Conservation (phyloP, 2,888 invertebrate species). For the Elegia similella region DNA sequence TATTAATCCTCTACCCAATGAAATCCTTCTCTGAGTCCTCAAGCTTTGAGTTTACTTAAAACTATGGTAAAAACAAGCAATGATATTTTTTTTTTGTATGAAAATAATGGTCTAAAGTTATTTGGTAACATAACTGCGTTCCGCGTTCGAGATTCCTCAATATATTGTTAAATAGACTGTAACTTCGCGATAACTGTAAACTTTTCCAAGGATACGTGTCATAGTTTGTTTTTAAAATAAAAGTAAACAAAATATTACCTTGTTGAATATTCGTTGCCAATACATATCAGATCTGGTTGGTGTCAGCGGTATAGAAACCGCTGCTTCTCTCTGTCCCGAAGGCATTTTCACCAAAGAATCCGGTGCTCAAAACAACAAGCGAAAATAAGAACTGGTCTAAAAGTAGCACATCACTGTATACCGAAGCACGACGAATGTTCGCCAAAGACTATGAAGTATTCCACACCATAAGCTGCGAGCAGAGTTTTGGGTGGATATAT, state of each 20-base stretch:
- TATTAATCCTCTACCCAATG: too few species aligned
- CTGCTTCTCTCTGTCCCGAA: conserved; percentile 57
- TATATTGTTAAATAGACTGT: background rate
- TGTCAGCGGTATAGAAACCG: conserved; percentile 67
- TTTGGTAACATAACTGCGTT: too few species aligned
- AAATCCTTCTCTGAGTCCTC: too few species aligned
- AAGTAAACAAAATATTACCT: conserved; percentile 52
- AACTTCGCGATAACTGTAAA: background rate
- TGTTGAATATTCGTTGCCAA: conserved; percentile 76
- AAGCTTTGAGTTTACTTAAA: too few species aligned
- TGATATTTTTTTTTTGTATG: background rate
- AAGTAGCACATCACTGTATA: conserved; percentile 42
- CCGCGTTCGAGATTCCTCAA: background rate
- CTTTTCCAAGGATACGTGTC: background rate
- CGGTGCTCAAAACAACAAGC: conserved; percentile 28
- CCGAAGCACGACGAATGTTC: background rate
- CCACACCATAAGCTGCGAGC: background rate
- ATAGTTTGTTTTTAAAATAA: background rate
- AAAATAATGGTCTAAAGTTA: too few species aligned
- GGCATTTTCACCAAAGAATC: conserved; percentile 61
- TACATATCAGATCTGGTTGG: conserved; percentile 72
- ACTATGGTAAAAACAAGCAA: too few species aligned
- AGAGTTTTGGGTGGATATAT: background rate
- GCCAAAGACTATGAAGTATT: background rate
- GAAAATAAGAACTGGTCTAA: conserved; percentile 32